phyloP scores from a whole-genome alignment of 2,888 invertebrate genomes.

The Timema podura region DNA sequence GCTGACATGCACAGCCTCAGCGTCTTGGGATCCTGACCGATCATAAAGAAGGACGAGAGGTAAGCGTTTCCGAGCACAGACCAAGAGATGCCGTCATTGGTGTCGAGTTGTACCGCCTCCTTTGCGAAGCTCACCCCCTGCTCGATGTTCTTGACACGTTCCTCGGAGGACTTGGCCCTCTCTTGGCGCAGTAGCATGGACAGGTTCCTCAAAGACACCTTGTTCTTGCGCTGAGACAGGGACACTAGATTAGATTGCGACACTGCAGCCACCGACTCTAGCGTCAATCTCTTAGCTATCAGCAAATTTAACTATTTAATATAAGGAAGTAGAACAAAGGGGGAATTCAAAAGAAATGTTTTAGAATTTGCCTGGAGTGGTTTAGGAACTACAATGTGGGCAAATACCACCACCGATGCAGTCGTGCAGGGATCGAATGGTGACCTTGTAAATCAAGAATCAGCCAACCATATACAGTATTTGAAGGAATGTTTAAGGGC shows the following conservation, averaged over 20 bases:
- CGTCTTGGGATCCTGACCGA: constrained; percentile 65
- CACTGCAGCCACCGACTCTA: no score
- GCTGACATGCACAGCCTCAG: constrained; percentile 73
- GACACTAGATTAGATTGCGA: constrained; percentile 14
- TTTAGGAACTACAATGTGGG: no score
- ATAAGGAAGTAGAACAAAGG: constrained; percentile 18
- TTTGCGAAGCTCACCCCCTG: constrained; percentile 74
- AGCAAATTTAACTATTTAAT: background rate
- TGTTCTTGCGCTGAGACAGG: constrained; percentile 61
- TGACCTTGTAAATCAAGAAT: no score
- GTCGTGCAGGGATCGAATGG: no score
- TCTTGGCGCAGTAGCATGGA: constrained; percentile 78
- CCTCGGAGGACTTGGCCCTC: constrained; percentile 46
- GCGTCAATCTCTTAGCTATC: no score
- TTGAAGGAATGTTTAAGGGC: no score
- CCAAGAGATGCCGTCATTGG: constrained; percentile 79
- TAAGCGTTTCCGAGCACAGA: constrained; percentile 80
- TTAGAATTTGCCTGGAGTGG: no score
- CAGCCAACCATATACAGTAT: no score
- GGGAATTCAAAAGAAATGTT: no score
- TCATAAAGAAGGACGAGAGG: constrained; percentile 71
- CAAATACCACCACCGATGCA: no score
- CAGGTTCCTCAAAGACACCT: constrained; percentile 70
- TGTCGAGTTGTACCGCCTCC: constrained; percentile 74
- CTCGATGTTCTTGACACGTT: constrained; percentile 58